A percentile compares a stretch with the other conserved stretches of the same genome.
These are phyloP conservation scores for Strongylocentrotus purpuratus DNA, from an alignment of 35 echinoderm and acorn worm genomes.

Conservation along the genomic window DNA sequence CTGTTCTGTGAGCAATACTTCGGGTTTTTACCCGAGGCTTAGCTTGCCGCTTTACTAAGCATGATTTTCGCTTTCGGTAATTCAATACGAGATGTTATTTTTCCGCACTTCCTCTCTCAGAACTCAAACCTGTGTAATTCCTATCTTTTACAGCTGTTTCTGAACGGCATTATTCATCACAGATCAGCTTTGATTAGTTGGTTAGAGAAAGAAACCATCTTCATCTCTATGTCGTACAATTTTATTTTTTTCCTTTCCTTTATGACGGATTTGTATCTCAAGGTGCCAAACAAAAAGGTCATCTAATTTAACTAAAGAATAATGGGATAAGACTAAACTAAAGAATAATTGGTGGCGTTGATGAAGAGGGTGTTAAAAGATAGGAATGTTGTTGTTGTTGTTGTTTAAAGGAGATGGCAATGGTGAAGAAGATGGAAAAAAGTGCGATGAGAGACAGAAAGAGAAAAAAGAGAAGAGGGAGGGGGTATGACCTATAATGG, in stretches of 20 bases:
- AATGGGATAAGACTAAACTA: no score
- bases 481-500: not conserved
- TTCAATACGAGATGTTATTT: slow-evolving; percentile 54
- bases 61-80: slow-evolving; percentile 46
- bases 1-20: not conserved
- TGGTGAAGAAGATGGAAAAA: not conserved
- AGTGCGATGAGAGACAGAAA: not conserved
- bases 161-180: not conserved
- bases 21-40: slow-evolving; percentile 5
- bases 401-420: no score
- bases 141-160: slow-evolving; percentile 42
- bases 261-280: no score
- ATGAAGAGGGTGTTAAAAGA: no score
- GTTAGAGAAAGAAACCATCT: not conserved
- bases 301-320: no score
- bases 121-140: not conserved
- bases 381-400: no score
- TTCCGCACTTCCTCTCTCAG: slow-evolving; percentile 4
- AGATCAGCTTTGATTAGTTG: slow-evolving; percentile 10
- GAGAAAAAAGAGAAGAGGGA: not conserved
- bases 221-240: not conserved
- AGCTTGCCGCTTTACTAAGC: not conserved
- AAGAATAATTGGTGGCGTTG: no score
- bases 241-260: not conserved
- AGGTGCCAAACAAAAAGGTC: no score